Conservation (phyloP, 1,140 invertebrate genomes). For the Magallana ariakensis region DNA sequence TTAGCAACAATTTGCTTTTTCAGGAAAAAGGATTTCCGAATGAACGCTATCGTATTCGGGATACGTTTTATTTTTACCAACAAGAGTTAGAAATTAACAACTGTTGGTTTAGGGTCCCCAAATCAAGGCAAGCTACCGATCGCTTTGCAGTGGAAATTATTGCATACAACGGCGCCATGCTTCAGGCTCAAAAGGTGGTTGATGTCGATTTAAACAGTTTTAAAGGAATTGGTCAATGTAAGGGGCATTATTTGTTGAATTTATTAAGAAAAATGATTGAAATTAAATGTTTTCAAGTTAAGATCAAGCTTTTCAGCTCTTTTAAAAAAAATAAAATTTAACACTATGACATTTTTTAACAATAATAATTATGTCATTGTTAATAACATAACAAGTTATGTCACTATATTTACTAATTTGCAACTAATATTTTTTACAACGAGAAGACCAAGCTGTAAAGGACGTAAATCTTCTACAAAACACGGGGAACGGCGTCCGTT, state of each 20-base stretch:
- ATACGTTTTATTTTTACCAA: constrained; percentile 12
- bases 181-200: not conserved
- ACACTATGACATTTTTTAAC: no score
- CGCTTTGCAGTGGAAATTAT: not conserved
- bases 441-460: not conserved
- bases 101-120: constrained; percentile 43
- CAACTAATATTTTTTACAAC: no score
- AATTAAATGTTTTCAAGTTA: not conserved
- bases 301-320: not conserved
- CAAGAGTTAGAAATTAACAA: constrained; percentile 39
- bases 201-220: not conserved
- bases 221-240: constrained; percentile 37
- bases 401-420: no score
- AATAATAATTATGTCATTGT: not conserved
- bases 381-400: no score
- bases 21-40: not conserved
- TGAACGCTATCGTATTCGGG: not conserved
- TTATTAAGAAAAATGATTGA: not conserved
- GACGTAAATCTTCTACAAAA: not conserved
- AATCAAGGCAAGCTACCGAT: not conserved
- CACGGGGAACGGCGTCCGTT: not conserved
- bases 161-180: constrained; percentile 41
- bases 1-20: not conserved
- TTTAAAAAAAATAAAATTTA: not conserved
- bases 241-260: not conserved